A percentile compares a stretch with the other conserved stretches of the same genome.
phyloP scores from a whole-genome alignment of 2,797 vertebrate species.

The Argya squamiceps region DNA sequence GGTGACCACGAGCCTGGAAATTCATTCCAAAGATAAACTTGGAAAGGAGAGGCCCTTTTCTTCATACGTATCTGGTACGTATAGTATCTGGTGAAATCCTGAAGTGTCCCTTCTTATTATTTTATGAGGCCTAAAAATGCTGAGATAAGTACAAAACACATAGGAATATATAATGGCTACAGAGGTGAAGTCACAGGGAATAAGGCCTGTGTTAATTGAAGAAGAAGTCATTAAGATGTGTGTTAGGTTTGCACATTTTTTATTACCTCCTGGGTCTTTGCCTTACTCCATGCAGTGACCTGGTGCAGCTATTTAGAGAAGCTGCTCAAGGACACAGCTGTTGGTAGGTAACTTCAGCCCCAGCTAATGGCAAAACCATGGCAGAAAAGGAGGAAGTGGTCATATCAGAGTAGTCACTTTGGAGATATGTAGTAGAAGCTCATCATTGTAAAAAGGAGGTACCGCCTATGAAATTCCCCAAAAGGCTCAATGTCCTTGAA shows the following conservation, averaged over 20 bases:
- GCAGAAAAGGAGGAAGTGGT: neutral
- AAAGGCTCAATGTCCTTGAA: neutral
- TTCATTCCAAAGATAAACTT: neutral
- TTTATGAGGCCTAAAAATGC: neutral
- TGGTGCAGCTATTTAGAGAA: neutral
- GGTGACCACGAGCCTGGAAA: neutral
- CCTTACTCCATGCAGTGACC: neutral
- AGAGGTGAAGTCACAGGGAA: neutral
- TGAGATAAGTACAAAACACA: neutral
- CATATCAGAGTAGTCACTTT: neutral
- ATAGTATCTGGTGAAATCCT: neutral
- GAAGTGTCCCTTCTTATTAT: neutral
- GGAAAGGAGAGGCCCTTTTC: neutral
- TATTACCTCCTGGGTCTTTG: accelerated
- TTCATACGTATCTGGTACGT: too few relatives aligned
- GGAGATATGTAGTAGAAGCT: neutral
- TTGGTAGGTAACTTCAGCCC: neutral
- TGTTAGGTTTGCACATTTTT: neutral
- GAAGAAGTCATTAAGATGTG: neutral
- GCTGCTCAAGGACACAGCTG: neutral
- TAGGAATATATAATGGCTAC: too few relatives aligned
- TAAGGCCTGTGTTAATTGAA: neutral
- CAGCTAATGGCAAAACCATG: neutral
- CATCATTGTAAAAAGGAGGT: neutral
- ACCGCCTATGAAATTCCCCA: neutral